A percentile compares a stretch with the other conserved stretches of the same genome.
Conservation (phyloP, 2,113 vertebrate species). For the Brienomyrus longianalis region DNA sequence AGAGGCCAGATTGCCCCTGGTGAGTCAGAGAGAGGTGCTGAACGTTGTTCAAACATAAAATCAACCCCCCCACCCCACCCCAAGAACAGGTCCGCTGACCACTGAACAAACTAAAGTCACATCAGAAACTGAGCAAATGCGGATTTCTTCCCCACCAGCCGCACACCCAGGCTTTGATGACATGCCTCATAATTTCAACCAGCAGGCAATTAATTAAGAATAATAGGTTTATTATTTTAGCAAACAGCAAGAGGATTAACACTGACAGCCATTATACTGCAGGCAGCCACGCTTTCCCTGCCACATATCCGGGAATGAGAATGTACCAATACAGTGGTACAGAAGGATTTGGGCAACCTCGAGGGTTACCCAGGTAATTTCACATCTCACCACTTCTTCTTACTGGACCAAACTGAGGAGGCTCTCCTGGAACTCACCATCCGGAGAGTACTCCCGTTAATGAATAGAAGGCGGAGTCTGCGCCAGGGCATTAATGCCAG, state of each 20-base stretch:
- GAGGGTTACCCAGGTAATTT: neutral
- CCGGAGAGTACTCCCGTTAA: neutral
- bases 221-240: neutral
- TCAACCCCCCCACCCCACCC: neutral
- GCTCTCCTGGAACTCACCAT: neutral
- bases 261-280: neutral
- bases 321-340: no score
- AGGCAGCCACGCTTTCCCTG: neutral
- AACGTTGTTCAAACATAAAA: neutral
- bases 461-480: neutral
- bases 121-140: neutral
- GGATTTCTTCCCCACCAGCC: slow-evolving; percentile 40
- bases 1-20: no score
- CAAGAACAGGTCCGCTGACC: neutral
- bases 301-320: neutral
- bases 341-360: neutral
- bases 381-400: neutral
- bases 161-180: slow-evolving; percentile 24
- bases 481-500: neutral
- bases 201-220: slow-evolving; percentile 26
- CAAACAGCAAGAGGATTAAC: neutral
- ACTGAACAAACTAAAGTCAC: neutral
- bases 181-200: neutral
- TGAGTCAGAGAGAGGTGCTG: neutral
- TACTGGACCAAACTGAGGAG: neutral